Evolutionary conservation across 2,888 invertebrate genomes (phyloP), one percentile per base, ranked within the genome.

Genomic region (Crematogaster levior): DNA sequence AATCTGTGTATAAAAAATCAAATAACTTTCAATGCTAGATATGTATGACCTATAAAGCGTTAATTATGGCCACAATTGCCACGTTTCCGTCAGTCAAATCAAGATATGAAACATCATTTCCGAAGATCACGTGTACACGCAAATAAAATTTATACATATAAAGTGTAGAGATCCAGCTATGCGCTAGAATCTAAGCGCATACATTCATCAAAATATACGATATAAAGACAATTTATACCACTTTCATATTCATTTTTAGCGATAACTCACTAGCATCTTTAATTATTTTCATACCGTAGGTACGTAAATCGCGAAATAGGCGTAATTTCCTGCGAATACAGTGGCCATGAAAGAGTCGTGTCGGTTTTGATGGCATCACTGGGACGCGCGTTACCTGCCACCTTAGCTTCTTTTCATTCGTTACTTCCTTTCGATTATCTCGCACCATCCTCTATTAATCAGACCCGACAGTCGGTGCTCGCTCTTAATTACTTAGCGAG

Each of bases 381-480:
- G 27, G 82, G 81, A 85, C 84, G 85, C 75, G 51, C 51, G 77
- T 79, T 85, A 77, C 77, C 80, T 80, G 82, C 82, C 84, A 85
- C 84, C 86, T 85, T 88, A 89, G 87, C 87, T 92, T 91, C 92
- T 92, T 93, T 93, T 91, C 92, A 93, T 93, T 93, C 91, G 92
- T 91, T 93, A 92, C 93, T 94, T 93, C 93, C 93, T 94, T 93
- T 94, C 93, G 93, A 93, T 93, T 93, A 93, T 94, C 94, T 93
- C 92, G 92, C 91, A 89, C 92, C 93, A 91, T 92, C 93, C 93
- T 93, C 93, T 93, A 94, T 94, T 93, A 94, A 94, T 94, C 94
- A 93, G 93, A 80, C 88, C 93, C 92, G 92, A 92, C 94, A 92
- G 92, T 93, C 91, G 89, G 87, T 85, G 92, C 90, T 90, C 90